phyloP scores from a whole-genome alignment of 2,797 vertebrate species.

The Halcyon smyrnensis region DNA sequence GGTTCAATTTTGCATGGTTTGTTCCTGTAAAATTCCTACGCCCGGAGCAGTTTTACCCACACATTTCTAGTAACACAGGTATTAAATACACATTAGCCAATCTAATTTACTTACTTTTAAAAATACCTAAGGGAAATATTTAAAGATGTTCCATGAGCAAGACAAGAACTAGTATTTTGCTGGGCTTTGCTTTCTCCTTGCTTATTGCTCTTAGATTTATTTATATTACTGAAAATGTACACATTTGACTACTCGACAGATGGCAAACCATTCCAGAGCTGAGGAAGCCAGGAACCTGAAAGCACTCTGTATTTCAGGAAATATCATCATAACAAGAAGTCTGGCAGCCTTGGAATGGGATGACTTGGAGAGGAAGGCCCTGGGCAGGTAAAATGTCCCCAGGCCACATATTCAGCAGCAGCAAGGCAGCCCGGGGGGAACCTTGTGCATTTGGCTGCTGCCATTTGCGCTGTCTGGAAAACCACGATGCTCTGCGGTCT shows the following conservation, averaged over 20 bases:
- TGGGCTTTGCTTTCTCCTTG: background rate
- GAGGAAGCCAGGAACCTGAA: background rate
- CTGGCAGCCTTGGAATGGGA: background rate
- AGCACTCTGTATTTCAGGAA: background rate
- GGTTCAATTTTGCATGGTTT: background rate
- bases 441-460: background rate
- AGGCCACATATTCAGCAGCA: background rate
- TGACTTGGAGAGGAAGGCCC: background rate
- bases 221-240: background rate
- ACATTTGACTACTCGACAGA: background rate
- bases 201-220: background rate
- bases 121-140: background rate
- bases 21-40: background rate
- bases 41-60: background rate
- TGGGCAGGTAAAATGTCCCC: background rate
- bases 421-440: background rate
- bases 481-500: background rate
- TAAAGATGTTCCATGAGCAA: background rate
- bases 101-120: background rate
- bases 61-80: background rate
- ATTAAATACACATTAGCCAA: background rate
- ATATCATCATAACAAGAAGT: background rate
- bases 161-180: background rate
- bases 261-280: background rate
- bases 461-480: background rate